Conservation (phyloP, 2,888 invertebrate genomes). For the Eristalinus aeneus region DNA sequence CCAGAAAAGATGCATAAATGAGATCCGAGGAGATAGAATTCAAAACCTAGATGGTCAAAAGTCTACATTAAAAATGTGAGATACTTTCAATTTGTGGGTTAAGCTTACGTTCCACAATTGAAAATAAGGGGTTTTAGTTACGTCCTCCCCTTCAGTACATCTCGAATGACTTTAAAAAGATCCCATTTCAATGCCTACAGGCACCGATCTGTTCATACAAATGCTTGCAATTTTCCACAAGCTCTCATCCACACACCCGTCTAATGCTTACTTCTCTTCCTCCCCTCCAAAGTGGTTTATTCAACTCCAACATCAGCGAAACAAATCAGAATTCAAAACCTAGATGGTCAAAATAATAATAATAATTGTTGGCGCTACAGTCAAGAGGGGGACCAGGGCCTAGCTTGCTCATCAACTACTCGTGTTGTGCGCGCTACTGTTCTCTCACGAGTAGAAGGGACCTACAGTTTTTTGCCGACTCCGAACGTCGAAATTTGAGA, state of each 20-base stretch:
- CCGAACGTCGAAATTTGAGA: no score
- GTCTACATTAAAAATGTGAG: background rate
- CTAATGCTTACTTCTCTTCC: background rate
- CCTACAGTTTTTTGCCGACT: no score
- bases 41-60: background rate
- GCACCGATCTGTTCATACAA: background rate
- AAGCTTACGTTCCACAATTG: background rate
- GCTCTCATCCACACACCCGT: background rate
- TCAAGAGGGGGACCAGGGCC: no score
- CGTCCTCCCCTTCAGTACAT: background rate
- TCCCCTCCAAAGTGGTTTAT: background rate
- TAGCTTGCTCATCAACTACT: no score
- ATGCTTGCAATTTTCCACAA: slow-evolving; percentile 28
- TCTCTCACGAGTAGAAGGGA: no score
- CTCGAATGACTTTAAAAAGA: background rate
- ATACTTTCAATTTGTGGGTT: background rate
- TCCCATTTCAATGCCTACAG: background rate
- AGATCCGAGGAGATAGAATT: background rate
- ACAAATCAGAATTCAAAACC: background rate
- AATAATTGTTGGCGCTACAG: no score
- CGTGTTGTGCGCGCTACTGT: no score
- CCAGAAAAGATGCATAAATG: background rate
- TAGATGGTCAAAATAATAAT: no score
- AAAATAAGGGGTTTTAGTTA: no score
- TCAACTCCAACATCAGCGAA: background rate